Conservation (phyloP, 2,113 vertebrate genomes). For the Colius striatus region DNA sequence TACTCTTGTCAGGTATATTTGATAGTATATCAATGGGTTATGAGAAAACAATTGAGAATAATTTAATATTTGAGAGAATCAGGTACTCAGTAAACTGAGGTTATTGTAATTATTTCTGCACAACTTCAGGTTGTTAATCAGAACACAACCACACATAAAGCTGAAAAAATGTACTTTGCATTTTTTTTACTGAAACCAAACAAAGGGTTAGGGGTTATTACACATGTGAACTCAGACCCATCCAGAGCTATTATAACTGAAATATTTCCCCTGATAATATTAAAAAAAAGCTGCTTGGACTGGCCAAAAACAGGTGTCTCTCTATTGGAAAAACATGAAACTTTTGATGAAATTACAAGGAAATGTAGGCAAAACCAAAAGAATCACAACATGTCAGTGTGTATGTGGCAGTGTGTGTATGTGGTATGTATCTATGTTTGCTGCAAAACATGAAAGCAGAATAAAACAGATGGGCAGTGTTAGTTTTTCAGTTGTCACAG, state of each 20-base stretch:
- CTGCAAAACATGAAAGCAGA: neutral
- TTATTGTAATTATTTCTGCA: neutral
- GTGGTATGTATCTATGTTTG: neutral
- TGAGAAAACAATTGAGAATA: neutral
- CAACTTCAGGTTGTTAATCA: neutral
- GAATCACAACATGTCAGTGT: neutral
- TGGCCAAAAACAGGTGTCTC: neutral
- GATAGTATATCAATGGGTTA: neutral
- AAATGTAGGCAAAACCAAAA: neutral
- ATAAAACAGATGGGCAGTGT: neutral
- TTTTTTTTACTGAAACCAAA: neutral
- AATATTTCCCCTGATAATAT: neutral
- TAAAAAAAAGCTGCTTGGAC: neutral
- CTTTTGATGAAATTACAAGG: neutral
- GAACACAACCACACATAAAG: neutral
- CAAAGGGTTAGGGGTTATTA: neutral
- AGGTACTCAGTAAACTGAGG: neutral
- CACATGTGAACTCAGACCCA: neutral
- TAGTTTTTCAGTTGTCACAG: neutral
- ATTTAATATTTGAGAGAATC: neutral
- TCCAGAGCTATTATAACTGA: neutral
- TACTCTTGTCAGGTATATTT: neutral
- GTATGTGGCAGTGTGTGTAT: no score
- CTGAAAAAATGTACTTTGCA: neutral
- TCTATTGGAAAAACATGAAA: neutral